Evolutionary conservation across 2,797 vertebrate species (phyloP).

Genomic region (Cynodonichthys magdalenae): DNA sequence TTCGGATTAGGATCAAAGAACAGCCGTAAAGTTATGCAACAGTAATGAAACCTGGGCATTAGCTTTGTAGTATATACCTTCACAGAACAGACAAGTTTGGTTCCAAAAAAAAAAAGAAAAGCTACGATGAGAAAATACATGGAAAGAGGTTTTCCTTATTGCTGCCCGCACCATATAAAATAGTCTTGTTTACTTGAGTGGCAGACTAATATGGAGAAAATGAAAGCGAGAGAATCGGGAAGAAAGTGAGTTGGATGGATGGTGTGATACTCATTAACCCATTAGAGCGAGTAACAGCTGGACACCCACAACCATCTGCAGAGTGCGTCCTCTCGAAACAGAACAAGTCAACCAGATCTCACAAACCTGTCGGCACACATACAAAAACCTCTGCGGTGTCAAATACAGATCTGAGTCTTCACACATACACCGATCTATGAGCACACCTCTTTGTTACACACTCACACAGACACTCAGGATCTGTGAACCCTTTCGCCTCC

Average conservation of each 20-base stretch:
- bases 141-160: conserved; percentile 1
- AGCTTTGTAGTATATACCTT: conserved; percentile 41
- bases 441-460: conserved; percentile 16
- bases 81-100: conserved; percentile 32
- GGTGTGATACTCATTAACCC: conserved; percentile 68
- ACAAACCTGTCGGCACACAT: neutral
- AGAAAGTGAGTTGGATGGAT: conserved; percentile 36
- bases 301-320: conserved; percentile 69
- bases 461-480: conserved; percentile 24
- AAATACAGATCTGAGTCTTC: conserved; percentile 17
- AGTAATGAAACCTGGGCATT: conserved; percentile 39
- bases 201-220: conserved; percentile 31
- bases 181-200: conserved; percentile 25
- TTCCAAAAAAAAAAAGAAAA: conserved; percentile 5
- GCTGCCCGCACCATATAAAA: conserved; percentile 22
- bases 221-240: conserved; percentile 29
- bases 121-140: conserved; percentile 17
- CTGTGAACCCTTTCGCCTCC: conserved; percentile 53
- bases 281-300: conserved; percentile 70
- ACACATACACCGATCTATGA: conserved; percentile 27
- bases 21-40: conserved; percentile 25
- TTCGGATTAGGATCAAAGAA: conserved; percentile 51
- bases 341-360: conserved; percentile 57
- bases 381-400: conserved; percentile 11
- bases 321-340: conserved; percentile 58